Base-by-base conservation (phyloP, 2,113 vertebrate species). In the Phaethornis superciliosus region DNA sequence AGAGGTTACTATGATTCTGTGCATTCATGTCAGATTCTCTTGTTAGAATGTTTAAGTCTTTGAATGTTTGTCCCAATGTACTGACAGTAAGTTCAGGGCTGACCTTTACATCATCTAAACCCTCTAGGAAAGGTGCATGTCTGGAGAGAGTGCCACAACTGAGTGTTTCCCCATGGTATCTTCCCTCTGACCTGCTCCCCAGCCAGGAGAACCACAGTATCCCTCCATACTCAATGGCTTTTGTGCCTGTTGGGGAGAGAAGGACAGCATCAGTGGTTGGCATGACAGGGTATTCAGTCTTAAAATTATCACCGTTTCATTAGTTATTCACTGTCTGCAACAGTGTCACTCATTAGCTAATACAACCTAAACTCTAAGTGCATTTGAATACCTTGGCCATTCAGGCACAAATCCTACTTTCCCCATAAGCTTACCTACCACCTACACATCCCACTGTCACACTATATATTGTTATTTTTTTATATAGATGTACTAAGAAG, bases 1-100 rank as follows among this genome's bases (percentile, higher is more conserved):
- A 35, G 7, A 20, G 47, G 83, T 55, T 65, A 49, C 4, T 30
- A 40, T 10, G 16, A 19, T 72, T 76, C 46, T 51, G 9, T 69
- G 35, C 42, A 21, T 56, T 90, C 0, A 0, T 54, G 62, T 54
- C 32, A 35, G n/a, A 65, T 40, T 62, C 0, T 2, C 35, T 76
- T 62, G n/a, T 72, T 44, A 44, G 49, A 71, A 44, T 30, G 32
- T 37, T 76, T 49, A 52, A 89, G 56, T 9, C 26, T 88, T 56
- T 65, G 75, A 71, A 24, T 72, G 30, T 78, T 62, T 75, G 32
- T 76, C 56, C 63, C 17, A 12, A 28, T 84, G 70, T 68, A 71
- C 26, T 49, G 54, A 46, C 24, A 81, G 59, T 26, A 56, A 72
- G 42, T 87, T 85, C 56, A n/a, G 13, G 35, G 6, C 32, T 94